Evolutionary conservation across 2,113 vertebrate genomes (phyloP).

Genomic region (Sylvietta virens): DNA sequence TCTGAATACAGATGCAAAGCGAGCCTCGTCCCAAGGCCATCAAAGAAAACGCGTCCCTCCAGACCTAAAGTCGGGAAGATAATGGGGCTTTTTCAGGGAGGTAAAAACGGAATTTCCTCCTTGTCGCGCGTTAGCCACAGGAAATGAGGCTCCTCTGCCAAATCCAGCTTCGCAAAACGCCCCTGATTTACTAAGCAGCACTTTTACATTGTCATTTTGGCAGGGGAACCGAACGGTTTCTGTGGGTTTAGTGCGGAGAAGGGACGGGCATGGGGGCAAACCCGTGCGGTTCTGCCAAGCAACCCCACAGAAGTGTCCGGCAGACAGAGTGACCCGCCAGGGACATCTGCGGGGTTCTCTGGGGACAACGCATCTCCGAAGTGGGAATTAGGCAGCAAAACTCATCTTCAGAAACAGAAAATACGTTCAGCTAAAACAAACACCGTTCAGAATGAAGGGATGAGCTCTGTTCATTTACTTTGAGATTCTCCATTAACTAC

Average conservation of each 20-base stretch:
- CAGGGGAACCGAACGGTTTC: not conserved
- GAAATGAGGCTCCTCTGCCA: not conserved
- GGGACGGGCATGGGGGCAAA: not conserved
- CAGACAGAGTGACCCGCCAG: not conserved
- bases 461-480: not conserved
- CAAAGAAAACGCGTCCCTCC: not conserved
- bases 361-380: not conserved
- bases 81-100: not conserved
- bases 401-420: not conserved
- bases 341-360: rapidly evolving
- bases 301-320: not conserved
- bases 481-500: slow-evolving; percentile 5
- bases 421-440: not conserved
- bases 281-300: not conserved
- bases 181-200: not conserved
- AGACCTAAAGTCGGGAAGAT: not conserved
- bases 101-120: not conserved
- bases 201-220: rapidly evolving
- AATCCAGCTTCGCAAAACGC: not conserved
- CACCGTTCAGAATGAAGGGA: not conserved
- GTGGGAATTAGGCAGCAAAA: not conserved
- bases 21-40: not conserved
- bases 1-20: slow-evolving; percentile 21
- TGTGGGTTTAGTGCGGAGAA: not conserved
- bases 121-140: rapidly evolving